Conservation (phyloP, 2,888 invertebrate species). For the Ophion obscuratus region DNA sequence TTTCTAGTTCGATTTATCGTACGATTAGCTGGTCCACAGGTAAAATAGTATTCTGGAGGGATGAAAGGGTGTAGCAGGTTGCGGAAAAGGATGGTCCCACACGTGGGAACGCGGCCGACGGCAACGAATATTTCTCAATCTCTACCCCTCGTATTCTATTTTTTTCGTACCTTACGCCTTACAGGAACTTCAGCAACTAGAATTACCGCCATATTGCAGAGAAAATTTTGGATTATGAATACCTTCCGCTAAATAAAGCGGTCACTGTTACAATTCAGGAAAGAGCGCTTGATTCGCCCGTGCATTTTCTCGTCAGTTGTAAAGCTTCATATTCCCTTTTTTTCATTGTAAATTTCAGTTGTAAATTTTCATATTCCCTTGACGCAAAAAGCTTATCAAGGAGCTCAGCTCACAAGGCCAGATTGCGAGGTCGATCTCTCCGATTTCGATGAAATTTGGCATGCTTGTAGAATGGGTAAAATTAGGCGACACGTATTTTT, state of each 20-base stretch:
- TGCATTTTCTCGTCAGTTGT: neutral
- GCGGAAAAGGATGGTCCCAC: slow-evolving; percentile 3
- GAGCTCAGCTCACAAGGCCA: too few species aligned
- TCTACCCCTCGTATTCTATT: neutral
- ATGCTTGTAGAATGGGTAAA: too few species aligned
- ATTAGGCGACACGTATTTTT: too few species aligned
- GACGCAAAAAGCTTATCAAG: neutral
- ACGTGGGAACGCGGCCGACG: slow-evolving; percentile 62
- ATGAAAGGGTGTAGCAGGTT: slow-evolving; percentile 19
- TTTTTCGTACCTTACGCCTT: neutral
- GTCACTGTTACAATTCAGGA: neutral
- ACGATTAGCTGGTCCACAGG: slow-evolving; percentile 62
- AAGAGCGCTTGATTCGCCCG: neutral
- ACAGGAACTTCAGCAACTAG: neutral
- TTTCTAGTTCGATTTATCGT: neutral
- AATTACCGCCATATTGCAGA: neutral
- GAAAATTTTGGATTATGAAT: neutral
- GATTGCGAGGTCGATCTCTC: too few species aligned
- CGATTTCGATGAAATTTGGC: too few species aligned
- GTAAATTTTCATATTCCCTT: too few species aligned
- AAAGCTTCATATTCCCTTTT: too few species aligned
- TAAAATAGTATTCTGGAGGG: slow-evolving; percentile 30
- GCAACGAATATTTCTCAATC: slow-evolving; percentile 30
- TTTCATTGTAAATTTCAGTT: too few species aligned
- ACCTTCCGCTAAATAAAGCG: neutral